Base-by-base conservation (phyloP, 64 coral and sea anemone genomes). In the Stichodactyla helianthus region DNA sequence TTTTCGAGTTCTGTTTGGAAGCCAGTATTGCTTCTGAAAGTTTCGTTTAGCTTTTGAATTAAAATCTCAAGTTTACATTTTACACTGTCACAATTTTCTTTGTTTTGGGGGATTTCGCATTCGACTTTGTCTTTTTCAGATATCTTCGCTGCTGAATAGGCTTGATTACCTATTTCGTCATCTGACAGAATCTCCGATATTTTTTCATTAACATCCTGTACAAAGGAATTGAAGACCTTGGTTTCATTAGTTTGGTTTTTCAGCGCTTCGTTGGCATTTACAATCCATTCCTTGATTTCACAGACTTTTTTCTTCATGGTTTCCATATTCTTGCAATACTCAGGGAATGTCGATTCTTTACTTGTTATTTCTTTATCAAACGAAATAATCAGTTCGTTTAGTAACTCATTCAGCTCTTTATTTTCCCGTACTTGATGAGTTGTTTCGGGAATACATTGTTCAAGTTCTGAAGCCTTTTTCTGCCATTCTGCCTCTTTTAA, bases 371-470 rank as follows among this genome's bases (percentile, higher is more conserved):
- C 44, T 71, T 86, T 68, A 77, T 91, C 11, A 83, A 91, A 67
- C 68, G 27, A 19, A 31, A 13, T 19, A 26, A 31, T 85, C 54
- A 91, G 17, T 16, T 86, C 57, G 7, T 79, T 74, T 5, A 91
- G 79, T 5, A 86, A 71, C 28, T 77, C 84, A 70, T 92, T 95
- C 6, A 92, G 79, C 20, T 60, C 52, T 19, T 87, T 60, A 23
- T 83, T 86, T 56, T 95, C 87, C 11, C 89, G 84, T 52, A 92
- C 16, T 79, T 92, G 71, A 28, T 89, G 77, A 20, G 54, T 56
- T 89, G 59, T 77, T 54, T 86, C 16, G 6, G 58, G 58, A 53
- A 83, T 7, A 35, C 81, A 54, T 51, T 52, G 81, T n/a, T 65
- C 62, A n/a, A 65, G 9, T 65, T 20, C 18, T 65, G 62, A 65